These are phyloP conservation scores for Diadophis punctatus DNA, from an alignment of 2,113 vertebrate species.

Conservation along the genomic window DNA sequence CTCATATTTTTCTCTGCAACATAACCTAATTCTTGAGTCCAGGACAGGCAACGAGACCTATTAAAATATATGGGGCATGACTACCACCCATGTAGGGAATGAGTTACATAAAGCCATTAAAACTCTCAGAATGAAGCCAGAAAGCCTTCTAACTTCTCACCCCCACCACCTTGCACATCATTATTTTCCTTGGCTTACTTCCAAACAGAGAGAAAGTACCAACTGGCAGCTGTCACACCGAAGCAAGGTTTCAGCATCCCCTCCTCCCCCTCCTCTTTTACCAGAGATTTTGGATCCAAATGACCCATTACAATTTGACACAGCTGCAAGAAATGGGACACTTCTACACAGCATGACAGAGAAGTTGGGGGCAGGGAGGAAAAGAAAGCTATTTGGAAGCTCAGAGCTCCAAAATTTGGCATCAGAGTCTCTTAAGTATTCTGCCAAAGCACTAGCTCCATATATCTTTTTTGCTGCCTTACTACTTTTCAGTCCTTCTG, in stretches of 20 bases:
- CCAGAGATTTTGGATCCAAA: slow-evolving; percentile 64
- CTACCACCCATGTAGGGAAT: slow-evolving; percentile 45
- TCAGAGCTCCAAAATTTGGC: not conserved
- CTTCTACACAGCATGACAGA: slow-evolving; percentile 43
- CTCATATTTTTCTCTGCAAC: not conserved
- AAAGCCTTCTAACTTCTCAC: slow-evolving; percentile 9
- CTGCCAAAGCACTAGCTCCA: slow-evolving; percentile 23
- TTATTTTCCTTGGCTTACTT: slow-evolving; percentile 56
- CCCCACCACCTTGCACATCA: slow-evolving; percentile 51
- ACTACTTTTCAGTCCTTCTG: not conserved
- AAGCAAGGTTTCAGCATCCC: slow-evolving; percentile 33
- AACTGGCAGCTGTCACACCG: slow-evolving; percentile 57
- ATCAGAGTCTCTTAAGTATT: not conserved
- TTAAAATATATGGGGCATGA: slow-evolving; percentile 50
- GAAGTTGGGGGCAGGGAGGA: slow-evolving; percentile 37
- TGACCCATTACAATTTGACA: slow-evolving; percentile 67
- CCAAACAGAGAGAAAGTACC: slow-evolving; percentile 64
- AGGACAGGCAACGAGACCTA: slow-evolving; percentile 41
- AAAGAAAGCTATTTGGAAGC: slow-evolving; percentile 12
- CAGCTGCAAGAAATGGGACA: slow-evolving; percentile 66
- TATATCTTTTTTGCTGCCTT: not conserved
- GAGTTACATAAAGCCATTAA: slow-evolving; percentile 44
- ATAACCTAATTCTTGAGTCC: not conserved
- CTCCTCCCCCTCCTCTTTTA: slow-evolving; percentile 46
- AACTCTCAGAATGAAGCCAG: slow-evolving; percentile 52